Percentiles rank a stretch among this genome's conserved stretches.
phyloP scores from a whole-genome alignment of 2,113 vertebrate genomes.

The Fregata magnificens region DNA sequence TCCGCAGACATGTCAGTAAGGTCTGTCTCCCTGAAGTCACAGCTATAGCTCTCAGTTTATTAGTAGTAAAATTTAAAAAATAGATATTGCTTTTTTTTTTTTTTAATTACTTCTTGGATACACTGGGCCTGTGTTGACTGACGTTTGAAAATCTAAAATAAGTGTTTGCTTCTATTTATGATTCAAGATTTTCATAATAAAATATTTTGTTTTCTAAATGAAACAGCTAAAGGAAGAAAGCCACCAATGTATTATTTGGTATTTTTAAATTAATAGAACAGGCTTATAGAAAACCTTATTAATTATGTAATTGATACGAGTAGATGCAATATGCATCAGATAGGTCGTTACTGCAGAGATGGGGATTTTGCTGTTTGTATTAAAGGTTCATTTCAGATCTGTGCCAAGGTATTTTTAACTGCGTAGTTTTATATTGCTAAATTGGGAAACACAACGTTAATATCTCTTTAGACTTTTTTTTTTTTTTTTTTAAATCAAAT shows the following conservation, averaged over 20 bases:
- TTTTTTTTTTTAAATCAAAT: not conserved
- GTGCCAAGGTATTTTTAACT: not conserved
- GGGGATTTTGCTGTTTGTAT: conserved; percentile 32
- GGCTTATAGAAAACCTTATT: conserved; percentile 45
- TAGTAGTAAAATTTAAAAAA: not conserved
- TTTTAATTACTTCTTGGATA: not conserved
- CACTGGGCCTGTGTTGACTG: not conserved
- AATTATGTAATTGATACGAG: conserved; percentile 50
- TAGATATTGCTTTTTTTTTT: not conserved
- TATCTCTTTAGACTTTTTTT: not conserved
- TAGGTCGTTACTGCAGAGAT: conserved; percentile 23
- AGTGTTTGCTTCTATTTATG: not conserved
- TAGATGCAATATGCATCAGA: conserved; percentile 37
- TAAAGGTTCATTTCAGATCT: conserved; percentile 25
- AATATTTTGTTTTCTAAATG: not conserved
- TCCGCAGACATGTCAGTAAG: not conserved
- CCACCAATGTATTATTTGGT: not conserved
- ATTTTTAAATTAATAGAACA: not conserved
- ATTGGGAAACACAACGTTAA: not conserved
- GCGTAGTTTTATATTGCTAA: not conserved
- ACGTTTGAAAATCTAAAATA: not conserved
- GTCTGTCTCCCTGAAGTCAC: not conserved
- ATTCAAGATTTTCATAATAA: not conserved
- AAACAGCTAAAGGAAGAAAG: not conserved
- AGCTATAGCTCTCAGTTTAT: not conserved